phyloP scores from a whole-genome alignment of 2,113 vertebrate species.

The Tragelaphus imberbis region DNA sequence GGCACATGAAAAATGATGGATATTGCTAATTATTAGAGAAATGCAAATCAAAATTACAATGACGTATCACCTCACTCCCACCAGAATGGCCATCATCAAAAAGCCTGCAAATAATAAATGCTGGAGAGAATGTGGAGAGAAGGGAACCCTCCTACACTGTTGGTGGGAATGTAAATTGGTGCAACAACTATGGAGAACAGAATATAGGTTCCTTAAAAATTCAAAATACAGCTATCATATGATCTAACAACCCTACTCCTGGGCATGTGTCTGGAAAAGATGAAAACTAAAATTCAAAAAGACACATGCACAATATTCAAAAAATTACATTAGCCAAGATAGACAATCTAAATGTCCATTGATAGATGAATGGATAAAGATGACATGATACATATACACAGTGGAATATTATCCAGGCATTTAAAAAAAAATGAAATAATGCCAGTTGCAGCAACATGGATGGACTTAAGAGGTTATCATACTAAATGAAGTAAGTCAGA shows the following conservation, averaged over 20 bases:
- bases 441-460: background rate
- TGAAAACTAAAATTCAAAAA: background rate
- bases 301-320: background rate
- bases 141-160: background rate
- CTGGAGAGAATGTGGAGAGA: background rate
- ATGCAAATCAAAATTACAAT: background rate
- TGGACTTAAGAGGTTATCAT: background rate
- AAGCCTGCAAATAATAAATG: background rate
- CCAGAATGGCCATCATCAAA: background rate
- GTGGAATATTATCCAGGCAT: background rate
- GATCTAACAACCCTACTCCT: background rate
- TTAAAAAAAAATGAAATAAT: background rate
- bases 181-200: background rate
- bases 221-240: background rate
- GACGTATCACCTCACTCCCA: background rate
- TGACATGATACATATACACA: background rate
- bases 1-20: background rate
- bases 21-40: background rate
- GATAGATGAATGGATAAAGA: background rate
- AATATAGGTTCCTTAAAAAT: background rate
- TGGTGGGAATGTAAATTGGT: background rate
- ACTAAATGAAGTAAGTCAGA: background rate
- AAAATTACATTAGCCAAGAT: background rate
- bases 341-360: background rate
- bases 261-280: background rate